These are phyloP conservation scores for Chelon auratus DNA, from an alignment of 2,797 vertebrate species.

Conservation along the genomic window DNA sequence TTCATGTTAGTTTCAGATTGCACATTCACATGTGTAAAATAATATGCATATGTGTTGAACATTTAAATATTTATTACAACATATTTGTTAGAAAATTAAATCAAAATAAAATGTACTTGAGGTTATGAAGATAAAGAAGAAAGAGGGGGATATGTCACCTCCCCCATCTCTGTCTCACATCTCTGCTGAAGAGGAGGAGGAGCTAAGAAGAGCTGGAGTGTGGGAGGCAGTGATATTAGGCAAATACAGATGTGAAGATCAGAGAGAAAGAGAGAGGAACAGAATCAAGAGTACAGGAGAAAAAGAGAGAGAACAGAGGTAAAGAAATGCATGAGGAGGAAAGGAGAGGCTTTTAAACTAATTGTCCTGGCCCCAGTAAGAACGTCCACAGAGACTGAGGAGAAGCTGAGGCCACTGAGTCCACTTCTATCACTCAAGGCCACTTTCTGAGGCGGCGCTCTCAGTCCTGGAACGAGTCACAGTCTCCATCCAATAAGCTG, in stretches of 20 bases:
- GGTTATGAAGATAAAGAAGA: too few species aligned
- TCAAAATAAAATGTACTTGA: too few species aligned
- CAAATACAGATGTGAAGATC: neutral
- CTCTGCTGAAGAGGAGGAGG: neutral
- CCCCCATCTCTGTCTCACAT: too few species aligned
- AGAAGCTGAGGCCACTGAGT: conserved; percentile 25
- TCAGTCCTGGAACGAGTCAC: neutral
- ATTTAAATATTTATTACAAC: too few species aligned
- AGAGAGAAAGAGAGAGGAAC: neutral
- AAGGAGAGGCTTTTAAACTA: conserved; percentile 39
- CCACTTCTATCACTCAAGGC: conserved; percentile 47
- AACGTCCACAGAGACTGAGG: conserved; percentile 15
- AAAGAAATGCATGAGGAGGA: too few species aligned
- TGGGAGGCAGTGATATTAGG: neutral
- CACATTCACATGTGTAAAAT: too few species aligned
- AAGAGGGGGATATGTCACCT: too few species aligned
- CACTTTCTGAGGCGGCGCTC: conserved; percentile 36
- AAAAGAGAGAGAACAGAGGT: neutral
- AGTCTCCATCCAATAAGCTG: neutral
- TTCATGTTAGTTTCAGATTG: too few species aligned
- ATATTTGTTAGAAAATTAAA: too few species aligned
- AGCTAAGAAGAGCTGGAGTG: neutral
- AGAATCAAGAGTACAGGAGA: neutral
- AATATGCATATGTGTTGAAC: too few species aligned
- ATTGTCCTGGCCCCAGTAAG: conserved; percentile 8